Percentiles rank a stretch among this genome's conserved stretches.
Conservation (phyloP, 2,888 invertebrate genomes). For the Gerosis bhagava region DNA sequence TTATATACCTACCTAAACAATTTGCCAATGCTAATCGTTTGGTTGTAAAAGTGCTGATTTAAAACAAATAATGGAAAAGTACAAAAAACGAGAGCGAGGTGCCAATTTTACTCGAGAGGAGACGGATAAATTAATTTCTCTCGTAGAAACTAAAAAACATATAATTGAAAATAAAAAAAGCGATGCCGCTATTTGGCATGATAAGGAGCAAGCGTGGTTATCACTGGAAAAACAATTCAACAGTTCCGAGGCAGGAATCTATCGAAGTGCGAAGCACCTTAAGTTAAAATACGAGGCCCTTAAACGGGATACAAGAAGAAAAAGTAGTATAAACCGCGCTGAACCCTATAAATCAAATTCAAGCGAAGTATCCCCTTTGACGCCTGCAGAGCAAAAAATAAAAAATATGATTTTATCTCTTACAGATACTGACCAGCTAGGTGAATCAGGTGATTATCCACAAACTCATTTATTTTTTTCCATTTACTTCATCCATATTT, state of each 20-base stretch:
- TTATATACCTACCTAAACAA: no score
- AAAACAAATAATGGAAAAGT: conserved; percentile 5
- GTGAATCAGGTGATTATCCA: no score
- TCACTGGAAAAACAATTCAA: neutral
- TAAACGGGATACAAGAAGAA: neutral
- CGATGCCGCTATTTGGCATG: neutral
- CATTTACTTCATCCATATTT: no score
- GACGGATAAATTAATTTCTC: neutral
- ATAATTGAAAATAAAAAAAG: neutral
- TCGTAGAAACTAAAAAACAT: neutral
- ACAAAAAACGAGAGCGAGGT: neutral
- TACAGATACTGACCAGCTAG: no score
- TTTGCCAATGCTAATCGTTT: no score
- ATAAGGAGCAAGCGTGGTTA: neutral
- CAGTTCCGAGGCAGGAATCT: neutral
- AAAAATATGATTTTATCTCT: no score
- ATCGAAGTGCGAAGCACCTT: neutral
- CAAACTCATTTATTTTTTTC: no score
- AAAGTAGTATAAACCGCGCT: no score
- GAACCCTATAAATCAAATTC: no score
- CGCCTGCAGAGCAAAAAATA: no score
- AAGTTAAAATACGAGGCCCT: neutral
- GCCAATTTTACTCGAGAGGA: neutral
- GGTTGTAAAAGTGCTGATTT: no score
- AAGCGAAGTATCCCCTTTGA: no score